Percentiles rank a stretch among this genome's conserved stretches.
These are phyloP conservation scores for Nemotelus pantherinus DNA, from an alignment of 2,888 invertebrate species.

Conservation along the genomic window DNA sequence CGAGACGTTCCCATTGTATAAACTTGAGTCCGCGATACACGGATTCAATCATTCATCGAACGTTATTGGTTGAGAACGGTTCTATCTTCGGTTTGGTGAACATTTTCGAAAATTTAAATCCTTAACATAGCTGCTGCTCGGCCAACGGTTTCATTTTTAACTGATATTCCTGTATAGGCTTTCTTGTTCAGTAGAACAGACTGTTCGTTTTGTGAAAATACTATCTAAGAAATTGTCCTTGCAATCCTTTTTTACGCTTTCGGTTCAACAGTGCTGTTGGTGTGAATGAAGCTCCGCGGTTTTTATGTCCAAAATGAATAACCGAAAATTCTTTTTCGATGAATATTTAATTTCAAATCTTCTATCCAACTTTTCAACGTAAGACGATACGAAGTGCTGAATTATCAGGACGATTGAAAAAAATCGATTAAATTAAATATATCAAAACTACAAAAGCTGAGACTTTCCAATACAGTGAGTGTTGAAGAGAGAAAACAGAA, in stretches of 20 bases:
- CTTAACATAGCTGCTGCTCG: background rate
- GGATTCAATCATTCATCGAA: constrained; percentile 21
- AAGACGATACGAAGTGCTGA: constrained; percentile 18
- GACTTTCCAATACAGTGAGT: too few relatives aligned
- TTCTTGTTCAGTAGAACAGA: background rate
- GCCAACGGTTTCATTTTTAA: background rate
- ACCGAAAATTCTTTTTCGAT: constrained; percentile 52
- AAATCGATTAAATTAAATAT: background rate
- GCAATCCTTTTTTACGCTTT: too few relatives aligned
- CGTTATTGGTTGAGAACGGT: constrained; percentile 15
- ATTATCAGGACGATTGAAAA: background rate
- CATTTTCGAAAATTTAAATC: background rate
- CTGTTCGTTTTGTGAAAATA: background rate
- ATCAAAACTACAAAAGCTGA: too few relatives aligned
- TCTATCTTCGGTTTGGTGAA: background rate
- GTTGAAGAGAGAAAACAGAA: too few relatives aligned
- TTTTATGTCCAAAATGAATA: constrained; percentile 49
- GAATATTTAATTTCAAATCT: constrained; percentile 51
- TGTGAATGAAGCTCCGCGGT: too few relatives aligned
- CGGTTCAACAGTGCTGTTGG: too few relatives aligned
- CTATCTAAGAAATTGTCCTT: background rate
- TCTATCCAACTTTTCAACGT: constrained; percentile 53
- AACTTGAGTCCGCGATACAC: constrained; percentile 2
- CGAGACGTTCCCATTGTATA: constrained; percentile 20
- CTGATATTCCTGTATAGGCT: background rate